phyloP scores from a whole-genome alignment of 2,888 invertebrate species.

The Andrena bicolor region DNA sequence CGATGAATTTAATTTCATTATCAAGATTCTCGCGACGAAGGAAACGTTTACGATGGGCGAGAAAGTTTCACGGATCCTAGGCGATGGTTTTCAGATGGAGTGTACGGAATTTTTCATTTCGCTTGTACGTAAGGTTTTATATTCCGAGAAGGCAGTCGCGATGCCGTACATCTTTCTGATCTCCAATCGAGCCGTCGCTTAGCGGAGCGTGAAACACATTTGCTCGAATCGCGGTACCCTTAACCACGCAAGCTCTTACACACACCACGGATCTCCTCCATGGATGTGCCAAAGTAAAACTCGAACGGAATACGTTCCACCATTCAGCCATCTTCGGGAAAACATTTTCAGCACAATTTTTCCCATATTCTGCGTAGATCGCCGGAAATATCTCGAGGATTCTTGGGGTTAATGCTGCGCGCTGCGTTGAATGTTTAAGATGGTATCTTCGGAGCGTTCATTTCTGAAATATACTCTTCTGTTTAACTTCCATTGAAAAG shows the following conservation, averaged over 20 bases:
- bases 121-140: slow-evolving; percentile 74
- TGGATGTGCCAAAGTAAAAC: slow-evolving; percentile 61
- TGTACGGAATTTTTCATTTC: slow-evolving; percentile 70
- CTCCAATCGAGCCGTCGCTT: slow-evolving; percentile 84
- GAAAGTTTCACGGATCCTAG: not conserved
- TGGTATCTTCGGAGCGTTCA: not conserved
- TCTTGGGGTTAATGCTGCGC: not conserved
- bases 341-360: slow-evolving; percentile 50
- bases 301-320: slow-evolving; percentile 50
- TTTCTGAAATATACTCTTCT: not conserved
- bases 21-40: not conserved
- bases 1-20: slow-evolving; percentile 6
- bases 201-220: slow-evolving; percentile 84
- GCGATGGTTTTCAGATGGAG: slow-evolving; percentile 24
- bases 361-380: slow-evolving; percentile 31
- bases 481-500: not conserved
- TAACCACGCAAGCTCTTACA: slow-evolving; percentile 75
- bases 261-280: slow-evolving; percentile 69
- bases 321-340: slow-evolving; percentile 41
- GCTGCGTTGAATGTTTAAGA: not conserved
- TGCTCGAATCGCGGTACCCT: slow-evolving; percentile 79
- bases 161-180: slow-evolving; percentile 81
- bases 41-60: not conserved
- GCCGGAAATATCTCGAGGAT: slow-evolving; percentile 24
- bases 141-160: slow-evolving; percentile 68